These are phyloP conservation scores for Gibbula magus DNA, from an alignment of 2,888 invertebrate genomes.

Conservation along the genomic window DNA sequence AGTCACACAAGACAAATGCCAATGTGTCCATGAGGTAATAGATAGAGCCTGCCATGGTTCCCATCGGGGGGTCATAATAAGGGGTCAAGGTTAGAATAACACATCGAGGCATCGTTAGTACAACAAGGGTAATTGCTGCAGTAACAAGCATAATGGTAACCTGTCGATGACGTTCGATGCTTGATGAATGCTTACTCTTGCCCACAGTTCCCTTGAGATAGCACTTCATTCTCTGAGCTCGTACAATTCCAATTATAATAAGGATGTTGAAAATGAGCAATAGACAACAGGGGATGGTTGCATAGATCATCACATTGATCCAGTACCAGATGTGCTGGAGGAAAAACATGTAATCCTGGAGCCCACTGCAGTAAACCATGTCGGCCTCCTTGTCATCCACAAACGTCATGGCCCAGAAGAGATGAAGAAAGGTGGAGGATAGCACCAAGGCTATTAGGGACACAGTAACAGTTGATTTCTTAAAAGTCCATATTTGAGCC, in stretches of 20 bases:
- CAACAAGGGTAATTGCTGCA: conserved; percentile 23
- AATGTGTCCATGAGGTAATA: conserved; percentile 31
- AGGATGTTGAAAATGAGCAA: conserved; percentile 34
- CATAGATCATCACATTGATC: conserved; percentile 35
- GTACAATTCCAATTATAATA: conserved; percentile 36
- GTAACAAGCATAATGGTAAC: conserved; percentile 42
- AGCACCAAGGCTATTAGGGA: neutral
- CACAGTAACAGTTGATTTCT: conserved; percentile 17
- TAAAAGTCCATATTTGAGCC: conserved; percentile 24
- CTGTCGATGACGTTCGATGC: neutral
- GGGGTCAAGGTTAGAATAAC: conserved; percentile 36
- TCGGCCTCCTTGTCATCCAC: neutral
- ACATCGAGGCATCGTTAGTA: neutral
- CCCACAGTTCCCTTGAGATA: neutral
- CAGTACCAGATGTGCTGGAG: conserved; percentile 35
- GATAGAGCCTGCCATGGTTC: conserved; percentile 18
- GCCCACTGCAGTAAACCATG: neutral
- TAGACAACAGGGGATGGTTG: conserved; percentile 35
- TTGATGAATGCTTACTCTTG: neutral
- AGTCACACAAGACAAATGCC: conserved; percentile 52
- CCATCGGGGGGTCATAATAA: neutral
- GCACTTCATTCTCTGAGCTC: conserved; percentile 27
- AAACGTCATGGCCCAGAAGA: conserved; percentile 22
- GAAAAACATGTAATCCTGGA: neutral
- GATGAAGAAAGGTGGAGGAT: conserved; percentile 6